Conservation (phyloP, 2,797 vertebrate genomes). For the Vespertilio murinus region DNA sequence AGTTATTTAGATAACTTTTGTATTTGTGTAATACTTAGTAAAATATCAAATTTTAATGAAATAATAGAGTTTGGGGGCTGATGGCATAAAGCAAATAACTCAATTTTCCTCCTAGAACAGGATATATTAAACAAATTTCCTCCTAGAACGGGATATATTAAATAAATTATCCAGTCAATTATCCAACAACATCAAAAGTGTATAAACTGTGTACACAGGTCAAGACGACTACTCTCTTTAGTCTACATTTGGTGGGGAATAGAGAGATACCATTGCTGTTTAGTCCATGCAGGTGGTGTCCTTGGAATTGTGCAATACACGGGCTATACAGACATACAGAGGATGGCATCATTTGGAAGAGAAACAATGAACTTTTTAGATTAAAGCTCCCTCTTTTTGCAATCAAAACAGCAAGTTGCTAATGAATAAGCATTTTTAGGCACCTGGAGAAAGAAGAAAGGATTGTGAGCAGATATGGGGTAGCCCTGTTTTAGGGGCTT, state of each 20-base stretch:
- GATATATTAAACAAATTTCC: neutral
- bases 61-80: neutral
- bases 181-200: neutral
- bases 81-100: neutral
- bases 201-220: neutral
- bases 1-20: neutral
- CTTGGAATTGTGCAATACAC: neutral
- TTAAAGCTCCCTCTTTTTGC: neutral
- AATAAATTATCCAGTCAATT: neutral
- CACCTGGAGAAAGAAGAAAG: neutral
- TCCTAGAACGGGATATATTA: neutral
- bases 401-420: neutral
- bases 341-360: conserved; percentile 7
- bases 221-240: neutral
- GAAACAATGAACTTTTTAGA: neutral
- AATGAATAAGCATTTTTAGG: neutral
- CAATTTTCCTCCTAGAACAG: neutral
- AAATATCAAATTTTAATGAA: neutral
- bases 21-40: conserved; percentile 26
- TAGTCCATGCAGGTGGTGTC: neutral
- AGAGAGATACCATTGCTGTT: neutral
- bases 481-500: neutral
- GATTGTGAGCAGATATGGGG: neutral
- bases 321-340: neutral
- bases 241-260: neutral